Conservation (phyloP, 2,888 invertebrate genomes). For the Callyntrura guangdongensis region DNA sequence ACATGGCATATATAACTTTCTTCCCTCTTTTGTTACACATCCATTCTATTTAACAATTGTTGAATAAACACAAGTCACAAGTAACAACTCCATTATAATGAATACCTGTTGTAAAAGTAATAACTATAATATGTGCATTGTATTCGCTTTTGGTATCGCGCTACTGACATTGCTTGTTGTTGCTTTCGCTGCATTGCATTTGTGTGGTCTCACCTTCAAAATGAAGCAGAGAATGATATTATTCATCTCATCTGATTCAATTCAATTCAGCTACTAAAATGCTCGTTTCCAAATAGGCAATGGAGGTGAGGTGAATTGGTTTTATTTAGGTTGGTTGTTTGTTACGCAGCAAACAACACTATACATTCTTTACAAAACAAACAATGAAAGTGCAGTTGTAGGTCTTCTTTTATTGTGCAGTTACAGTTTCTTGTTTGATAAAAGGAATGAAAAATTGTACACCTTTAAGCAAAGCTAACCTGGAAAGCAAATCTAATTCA, state of each 20-base stretch:
- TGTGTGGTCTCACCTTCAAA: slow-evolving; percentile 74
- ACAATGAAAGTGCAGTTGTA: slow-evolving; percentile 76
- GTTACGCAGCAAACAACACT: slow-evolving; percentile 34
- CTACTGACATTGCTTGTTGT: background rate
- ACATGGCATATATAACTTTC: no score
- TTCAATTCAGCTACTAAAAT: slow-evolving; percentile 26
- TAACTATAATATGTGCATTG: background rate
- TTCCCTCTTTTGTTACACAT: no score
- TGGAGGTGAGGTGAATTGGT: slow-evolving; percentile 55
- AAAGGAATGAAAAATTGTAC: background rate
- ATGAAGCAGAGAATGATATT: background rate
- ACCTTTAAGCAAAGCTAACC: background rate
- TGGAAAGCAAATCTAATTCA: slow-evolving; percentile 21
- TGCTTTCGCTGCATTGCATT: slow-evolving; percentile 47
- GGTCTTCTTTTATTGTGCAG: slow-evolving; percentile 69
- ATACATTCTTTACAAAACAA: slow-evolving; percentile 38
- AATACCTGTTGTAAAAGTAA: background rate
- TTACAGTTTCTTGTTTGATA: slow-evolving; percentile 24
- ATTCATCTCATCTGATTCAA: slow-evolving; percentile 44
- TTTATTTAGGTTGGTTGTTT: slow-evolving; percentile 41
- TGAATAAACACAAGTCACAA: no score
- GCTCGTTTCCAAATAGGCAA: slow-evolving; percentile 26
- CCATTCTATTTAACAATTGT: no score
- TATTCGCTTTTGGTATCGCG: background rate
- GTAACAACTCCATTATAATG: no score